A percentile compares a stretch with the other conserved stretches of the same genome.
These are phyloP conservation scores for Megaleporinus macrocephalus DNA, from an alignment of 2,113 vertebrate genomes.

Conservation along the genomic window DNA sequence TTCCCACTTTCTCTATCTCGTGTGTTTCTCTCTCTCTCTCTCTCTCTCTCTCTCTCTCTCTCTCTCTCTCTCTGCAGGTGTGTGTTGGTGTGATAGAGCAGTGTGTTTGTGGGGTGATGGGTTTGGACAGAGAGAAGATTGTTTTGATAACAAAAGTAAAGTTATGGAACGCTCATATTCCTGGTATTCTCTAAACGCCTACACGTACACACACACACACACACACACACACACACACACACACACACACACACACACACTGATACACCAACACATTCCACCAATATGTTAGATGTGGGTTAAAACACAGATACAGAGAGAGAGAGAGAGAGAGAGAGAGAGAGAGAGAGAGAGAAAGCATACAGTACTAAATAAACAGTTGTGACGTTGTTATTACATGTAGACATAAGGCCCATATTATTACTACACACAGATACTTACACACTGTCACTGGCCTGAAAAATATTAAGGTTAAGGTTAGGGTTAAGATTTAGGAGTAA, in stretches of 20 bases:
- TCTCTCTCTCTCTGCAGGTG: conserved; percentile 13
- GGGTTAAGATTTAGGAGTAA: no score
- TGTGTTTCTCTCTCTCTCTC: conserved; percentile 46
- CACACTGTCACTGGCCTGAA: no score
- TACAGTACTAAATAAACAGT: no score
- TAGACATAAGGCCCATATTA: no score
- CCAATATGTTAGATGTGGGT: no score
- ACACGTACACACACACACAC: conserved; percentile 21
- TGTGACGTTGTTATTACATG: no score
- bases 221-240: conserved; percentile 20
- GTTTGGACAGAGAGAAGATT: neutral
- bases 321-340: no score
- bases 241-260: conserved; percentile 33
- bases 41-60: no score
- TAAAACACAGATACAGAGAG: neutral
- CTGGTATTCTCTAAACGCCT: conserved; percentile 11
- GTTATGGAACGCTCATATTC: conserved; percentile 19
- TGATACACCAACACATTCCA: conserved; percentile 17
- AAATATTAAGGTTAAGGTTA: no score
- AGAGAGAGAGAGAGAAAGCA: no score
- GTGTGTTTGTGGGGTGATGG: neutral
- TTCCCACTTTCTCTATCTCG: neutral
- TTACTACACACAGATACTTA: no score
- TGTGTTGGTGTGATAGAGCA: conserved; percentile 1
- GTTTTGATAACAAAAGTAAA: conserved; percentile 24